Base-by-base conservation (phyloP, 1,140 invertebrate genomes). In the Hylyphantes graminicola region DNA sequence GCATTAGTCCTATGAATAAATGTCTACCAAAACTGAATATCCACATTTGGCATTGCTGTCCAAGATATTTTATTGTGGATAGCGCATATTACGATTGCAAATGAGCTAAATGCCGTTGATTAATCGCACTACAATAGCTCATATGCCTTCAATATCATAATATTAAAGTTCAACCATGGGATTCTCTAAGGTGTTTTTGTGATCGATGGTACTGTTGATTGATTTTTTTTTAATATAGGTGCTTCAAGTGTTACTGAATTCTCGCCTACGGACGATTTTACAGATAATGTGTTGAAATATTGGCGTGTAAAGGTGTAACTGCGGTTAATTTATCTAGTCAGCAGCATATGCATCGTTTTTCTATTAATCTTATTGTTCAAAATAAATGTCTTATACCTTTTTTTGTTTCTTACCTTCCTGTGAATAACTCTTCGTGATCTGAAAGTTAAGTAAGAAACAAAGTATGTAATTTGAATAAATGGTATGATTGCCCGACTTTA, bases 241-340 rank as follows among this genome's bases (percentile, higher is more conserved):
- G n/a, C 10, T 65, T 12, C 48, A 21, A 68, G 63, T 55, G 10
- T 15, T 54, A 53, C 53, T 35, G 35, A 65, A 13, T 9, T n/a
- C 70, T 17, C 19, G 7, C 19, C 11, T 15, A 65, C 35, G 4
- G 77, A 79, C 54, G 65, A 79, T 70, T 35, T 35, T 35, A 70
- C 70, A 51, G 77, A 79, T 79, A 59, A 53, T 57, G 77, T 79
- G 77, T 68, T 79, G 77, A 79, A 79, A 79, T 70, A 68, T 79
- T 79, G 77, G 77, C 63, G 77, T 68, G 61, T 21, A 67, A 55
- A 68, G 65, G 77, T 67, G 77, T 79, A 70, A 59, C 70, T 79
- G 6, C 77, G 59, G 53, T 50, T 19, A 74, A 57, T 74, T 35
- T 74, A 17, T 74, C 21, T 74, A 57, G 53, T 21, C 35, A 55